phyloP scores from a whole-genome alignment of 1,140 invertebrate genomes.

The Andrena cerasifolii region DNA sequence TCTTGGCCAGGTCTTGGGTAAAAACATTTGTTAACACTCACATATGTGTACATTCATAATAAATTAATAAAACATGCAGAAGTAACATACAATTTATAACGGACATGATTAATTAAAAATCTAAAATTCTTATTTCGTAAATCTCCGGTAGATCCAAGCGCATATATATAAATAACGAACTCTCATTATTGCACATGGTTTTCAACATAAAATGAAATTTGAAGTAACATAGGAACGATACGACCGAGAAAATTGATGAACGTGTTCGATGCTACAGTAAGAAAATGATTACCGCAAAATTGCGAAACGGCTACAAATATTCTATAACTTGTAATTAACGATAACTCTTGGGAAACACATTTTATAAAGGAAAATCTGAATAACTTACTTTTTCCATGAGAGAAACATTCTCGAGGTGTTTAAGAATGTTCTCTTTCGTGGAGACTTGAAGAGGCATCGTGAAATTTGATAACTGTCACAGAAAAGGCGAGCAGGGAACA shows the following conservation, averaged over 20 bases:
- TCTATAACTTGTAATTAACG: too few species aligned
- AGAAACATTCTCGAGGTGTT: constrained; percentile 68
- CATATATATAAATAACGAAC: too few species aligned
- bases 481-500: neutral
- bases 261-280: too few species aligned
- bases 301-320: too few species aligned
- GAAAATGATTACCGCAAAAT: too few species aligned
- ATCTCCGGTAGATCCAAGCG: too few species aligned
- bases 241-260: too few species aligned
- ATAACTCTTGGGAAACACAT: too few species aligned
- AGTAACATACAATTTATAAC: neutral
- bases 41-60: neutral
- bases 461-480: neutral
- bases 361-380: neutral
- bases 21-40: neutral
- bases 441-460: constrained; percentile 75
- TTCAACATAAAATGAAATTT: too few species aligned
- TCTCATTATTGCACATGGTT: too few species aligned
- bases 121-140: too few species aligned
- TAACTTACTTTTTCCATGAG: constrained; percentile 73
- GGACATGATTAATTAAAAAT: neutral
- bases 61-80: neutral
- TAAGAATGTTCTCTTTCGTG: constrained; percentile 76
- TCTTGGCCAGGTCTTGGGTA: neutral
- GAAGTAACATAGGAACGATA: too few species aligned